Percentiles rank a stretch among this genome's conserved stretches.
Conservation (phyloP, 2,113 vertebrate species). For the Marmota flaviventris region DNA sequence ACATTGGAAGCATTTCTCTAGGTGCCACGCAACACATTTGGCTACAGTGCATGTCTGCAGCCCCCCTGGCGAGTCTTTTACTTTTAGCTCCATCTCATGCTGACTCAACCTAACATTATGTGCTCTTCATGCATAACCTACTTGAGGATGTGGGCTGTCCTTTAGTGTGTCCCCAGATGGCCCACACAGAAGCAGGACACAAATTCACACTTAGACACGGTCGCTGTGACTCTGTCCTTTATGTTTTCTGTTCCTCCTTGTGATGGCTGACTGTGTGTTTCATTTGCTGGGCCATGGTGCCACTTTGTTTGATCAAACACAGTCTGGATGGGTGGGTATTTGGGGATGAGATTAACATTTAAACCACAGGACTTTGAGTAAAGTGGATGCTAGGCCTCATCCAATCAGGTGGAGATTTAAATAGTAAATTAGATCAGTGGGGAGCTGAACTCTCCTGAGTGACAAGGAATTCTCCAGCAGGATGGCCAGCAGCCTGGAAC, state of each 20-base stretch:
- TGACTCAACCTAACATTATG: not conserved
- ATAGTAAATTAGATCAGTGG: too few species aligned
- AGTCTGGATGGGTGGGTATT: not conserved
- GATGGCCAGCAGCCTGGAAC: too few species aligned
- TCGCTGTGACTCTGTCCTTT: not conserved
- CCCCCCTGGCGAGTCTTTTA: not conserved
- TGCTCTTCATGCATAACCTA: not conserved
- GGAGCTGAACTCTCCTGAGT: not conserved
- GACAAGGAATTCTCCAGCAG: not conserved
- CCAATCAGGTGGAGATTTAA: not conserved
- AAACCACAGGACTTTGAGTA: not conserved
- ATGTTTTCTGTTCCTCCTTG: too few species aligned
- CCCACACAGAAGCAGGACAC: accelerated
- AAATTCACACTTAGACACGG: not conserved
- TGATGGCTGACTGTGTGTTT: not conserved
- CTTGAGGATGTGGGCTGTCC: not conserved
- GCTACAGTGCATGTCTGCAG: not conserved
- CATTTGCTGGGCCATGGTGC: accelerated
- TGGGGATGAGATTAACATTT: not conserved
- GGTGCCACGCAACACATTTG: too few species aligned
- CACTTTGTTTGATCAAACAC: not conserved
- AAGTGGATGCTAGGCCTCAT: not conserved
- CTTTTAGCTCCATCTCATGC: not conserved
- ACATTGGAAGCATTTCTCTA: not conserved
- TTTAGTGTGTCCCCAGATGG: not conserved